phyloP scores from a whole-genome alignment of 2,113 vertebrate genomes.

The Vidua chalybeata region DNA sequence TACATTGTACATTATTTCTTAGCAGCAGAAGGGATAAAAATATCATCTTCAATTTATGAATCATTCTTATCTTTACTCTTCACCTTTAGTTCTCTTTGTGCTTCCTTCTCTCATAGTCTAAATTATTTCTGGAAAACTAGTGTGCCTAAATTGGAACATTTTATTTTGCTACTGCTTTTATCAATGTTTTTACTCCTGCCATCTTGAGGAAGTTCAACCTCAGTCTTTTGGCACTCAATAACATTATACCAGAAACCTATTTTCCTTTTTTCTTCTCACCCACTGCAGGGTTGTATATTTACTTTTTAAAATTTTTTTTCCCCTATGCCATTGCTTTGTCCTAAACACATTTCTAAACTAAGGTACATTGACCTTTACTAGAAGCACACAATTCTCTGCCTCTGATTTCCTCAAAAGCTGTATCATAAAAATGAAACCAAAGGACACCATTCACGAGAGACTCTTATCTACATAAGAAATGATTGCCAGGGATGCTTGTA shows the following conservation, averaged over 20 bases:
- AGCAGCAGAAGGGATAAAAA: slow-evolving; percentile 39
- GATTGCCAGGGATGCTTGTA: not conserved
- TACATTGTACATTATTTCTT: slow-evolving; percentile 64
- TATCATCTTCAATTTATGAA: slow-evolving; percentile 69
- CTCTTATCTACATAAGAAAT: not conserved
- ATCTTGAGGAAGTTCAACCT: not conserved
- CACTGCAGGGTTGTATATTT: not conserved
- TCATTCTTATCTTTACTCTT: slow-evolving; percentile 72
- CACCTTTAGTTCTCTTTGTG: slow-evolving; percentile 72
- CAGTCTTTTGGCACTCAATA: not conserved
- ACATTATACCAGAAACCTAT: not conserved
- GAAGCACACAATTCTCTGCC: not conserved
- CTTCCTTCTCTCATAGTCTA: slow-evolving; percentile 40
- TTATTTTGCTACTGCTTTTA: slow-evolving; percentile 25
- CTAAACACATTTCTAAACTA: not conserved
- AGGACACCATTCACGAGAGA: not conserved
- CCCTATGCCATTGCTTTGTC: not conserved
- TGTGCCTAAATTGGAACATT: not conserved
- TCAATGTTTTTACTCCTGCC: not conserved
- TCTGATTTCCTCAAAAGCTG: not conserved
- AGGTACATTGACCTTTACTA: not conserved
- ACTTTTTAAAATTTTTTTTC: not conserved
- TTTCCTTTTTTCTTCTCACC: not conserved
- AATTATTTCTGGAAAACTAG: slow-evolving; percentile 66
- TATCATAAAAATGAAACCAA: not conserved